These are phyloP conservation scores for Aphodius granarius DNA, from an alignment of 2,888 invertebrate species.

Conservation along the genomic window DNA sequence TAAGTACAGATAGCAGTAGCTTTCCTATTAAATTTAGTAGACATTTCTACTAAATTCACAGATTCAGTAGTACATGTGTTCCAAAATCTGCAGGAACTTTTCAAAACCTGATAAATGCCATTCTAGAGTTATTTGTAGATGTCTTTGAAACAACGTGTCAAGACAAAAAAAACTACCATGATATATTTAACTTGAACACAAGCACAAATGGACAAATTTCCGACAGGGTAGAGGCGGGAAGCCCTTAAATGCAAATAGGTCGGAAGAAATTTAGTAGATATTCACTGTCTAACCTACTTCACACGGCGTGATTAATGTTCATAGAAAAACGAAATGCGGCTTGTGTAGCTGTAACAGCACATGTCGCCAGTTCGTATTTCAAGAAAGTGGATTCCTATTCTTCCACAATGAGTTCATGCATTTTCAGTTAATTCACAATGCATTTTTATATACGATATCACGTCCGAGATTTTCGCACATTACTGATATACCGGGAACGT, in stretches of 20 bases:
- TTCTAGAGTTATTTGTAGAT: not conserved
- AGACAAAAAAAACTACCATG: constrained; percentile 2
- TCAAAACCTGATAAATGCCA: no score
- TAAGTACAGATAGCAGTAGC: no score
- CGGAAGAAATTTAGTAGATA: constrained; percentile 35
- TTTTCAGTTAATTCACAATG: not conserved
- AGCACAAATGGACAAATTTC: not conserved
- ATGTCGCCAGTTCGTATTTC: not conserved
- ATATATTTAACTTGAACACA: constrained; percentile 4
- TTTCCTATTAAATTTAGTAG: no score
- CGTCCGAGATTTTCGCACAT: no score
- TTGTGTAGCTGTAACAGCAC: not conserved
- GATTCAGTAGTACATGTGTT: no score
- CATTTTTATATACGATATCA: no score
- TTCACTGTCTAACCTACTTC: constrained; percentile 28
- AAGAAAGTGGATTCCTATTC: not conserved
- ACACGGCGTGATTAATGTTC: constrained; percentile 29
- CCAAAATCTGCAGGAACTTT: no score
- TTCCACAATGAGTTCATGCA: not conserved
- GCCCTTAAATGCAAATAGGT: constrained; percentile 31
- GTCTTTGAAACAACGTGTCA: not conserved
- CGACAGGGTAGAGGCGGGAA: not conserved
- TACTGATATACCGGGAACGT: no score
- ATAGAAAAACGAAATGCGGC: constrained; percentile 3
- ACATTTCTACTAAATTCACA: no score